Evolutionary conservation across 2,888 invertebrate genomes (phyloP).

Genomic region (Stenchaetothrips biformis): DNA sequence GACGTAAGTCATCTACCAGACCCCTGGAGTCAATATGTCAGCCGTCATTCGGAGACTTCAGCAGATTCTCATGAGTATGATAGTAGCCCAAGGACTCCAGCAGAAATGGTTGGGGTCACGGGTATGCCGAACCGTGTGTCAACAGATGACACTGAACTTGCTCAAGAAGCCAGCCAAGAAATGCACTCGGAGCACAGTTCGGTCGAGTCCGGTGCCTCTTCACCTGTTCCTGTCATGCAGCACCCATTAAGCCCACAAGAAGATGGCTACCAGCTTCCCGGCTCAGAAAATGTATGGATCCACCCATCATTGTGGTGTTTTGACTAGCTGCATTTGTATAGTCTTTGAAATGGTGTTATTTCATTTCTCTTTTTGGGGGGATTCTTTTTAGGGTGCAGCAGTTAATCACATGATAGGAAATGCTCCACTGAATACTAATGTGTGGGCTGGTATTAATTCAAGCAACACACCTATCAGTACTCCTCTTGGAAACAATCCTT

Average conservation of each 20-base stretch:
- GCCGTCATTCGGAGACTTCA: conserved; percentile 28
- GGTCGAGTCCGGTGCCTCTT: conserved; percentile 27
- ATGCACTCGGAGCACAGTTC: not conserved
- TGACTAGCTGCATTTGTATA: not conserved
- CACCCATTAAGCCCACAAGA: conserved; percentile 67
- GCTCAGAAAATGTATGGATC: conserved; percentile 30
- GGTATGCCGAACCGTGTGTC: conserved; percentile 47
- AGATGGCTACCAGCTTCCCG: conserved; percentile 34
- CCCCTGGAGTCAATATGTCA: conserved; percentile 77
- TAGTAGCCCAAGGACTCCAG: conserved; percentile 55
- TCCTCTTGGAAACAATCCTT: conserved; percentile 50
- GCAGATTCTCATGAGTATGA: conserved; percentile 47
- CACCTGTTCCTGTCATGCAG: conserved; percentile 48
- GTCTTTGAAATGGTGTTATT: not conserved
- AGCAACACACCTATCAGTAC: conserved; percentile 42
- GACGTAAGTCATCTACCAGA: conserved; percentile 62
- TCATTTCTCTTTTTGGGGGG: not conserved
- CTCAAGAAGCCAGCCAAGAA: conserved; percentile 49
- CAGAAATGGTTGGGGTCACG: conserved; percentile 50
- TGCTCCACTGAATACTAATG: conserved; percentile 49
- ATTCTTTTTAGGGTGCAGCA: conserved; percentile 26
- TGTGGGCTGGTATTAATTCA: conserved; percentile 48
- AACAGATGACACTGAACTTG: conserved; percentile 48
- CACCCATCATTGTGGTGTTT: not conserved
- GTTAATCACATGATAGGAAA: conserved; percentile 14